Conservation (phyloP, 2,888 invertebrate genomes). For the Liodrosophila aerea region DNA sequence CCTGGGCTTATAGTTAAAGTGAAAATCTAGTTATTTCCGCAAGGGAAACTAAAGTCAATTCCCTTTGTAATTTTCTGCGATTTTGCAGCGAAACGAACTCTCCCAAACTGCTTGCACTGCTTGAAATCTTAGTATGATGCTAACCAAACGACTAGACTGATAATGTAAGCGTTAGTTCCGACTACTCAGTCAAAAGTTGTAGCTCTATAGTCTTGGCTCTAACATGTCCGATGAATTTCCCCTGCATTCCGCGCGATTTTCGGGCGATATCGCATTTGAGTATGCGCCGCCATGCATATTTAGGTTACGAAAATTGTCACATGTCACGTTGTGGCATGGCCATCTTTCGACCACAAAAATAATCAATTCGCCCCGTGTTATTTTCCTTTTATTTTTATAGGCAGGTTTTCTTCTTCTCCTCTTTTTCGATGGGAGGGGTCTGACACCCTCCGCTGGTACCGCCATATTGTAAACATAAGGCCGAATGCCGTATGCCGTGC, state of each 20-base stretch:
- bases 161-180: no score
- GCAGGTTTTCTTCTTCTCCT: background rate
- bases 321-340: background rate
- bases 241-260: background rate
- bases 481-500: conserved; percentile 21
- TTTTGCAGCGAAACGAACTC: conserved; percentile 9
- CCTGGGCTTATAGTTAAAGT: no score
- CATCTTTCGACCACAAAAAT: background rate
- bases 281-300: background rate
- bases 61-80: no score
- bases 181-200: no score
- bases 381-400: no score
- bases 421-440: background rate
- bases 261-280: background rate
- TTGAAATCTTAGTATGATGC: no score
- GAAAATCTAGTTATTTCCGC: no score
- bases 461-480: conserved; percentile 35
- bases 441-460: background rate
- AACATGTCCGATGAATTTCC: no score
- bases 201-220: no score
- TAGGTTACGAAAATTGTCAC: conserved; percentile 8
- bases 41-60: no score
- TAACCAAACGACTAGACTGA: no score
- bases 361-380: conserved; percentile 29
- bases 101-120: no score